phyloP scores from a whole-genome alignment of 2,888 invertebrate species.

The Rhabditoides inermis region DNA sequence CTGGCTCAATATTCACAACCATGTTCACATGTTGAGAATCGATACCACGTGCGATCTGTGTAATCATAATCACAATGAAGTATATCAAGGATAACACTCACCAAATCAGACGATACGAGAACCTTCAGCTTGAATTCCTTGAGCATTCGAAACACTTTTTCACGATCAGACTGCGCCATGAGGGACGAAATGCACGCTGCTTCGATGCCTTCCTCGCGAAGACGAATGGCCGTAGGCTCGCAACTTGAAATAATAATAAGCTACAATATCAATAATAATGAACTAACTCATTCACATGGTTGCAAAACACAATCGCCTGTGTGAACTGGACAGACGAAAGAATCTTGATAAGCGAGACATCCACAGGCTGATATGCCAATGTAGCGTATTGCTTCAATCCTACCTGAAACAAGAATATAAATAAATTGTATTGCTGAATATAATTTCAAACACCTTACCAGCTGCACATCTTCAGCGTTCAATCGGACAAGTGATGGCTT shows the following conservation, averaged over 20 bases:
- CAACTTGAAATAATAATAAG: constrained; percentile 60
- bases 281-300: constrained; percentile 67
- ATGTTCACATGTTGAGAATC: constrained; percentile 86
- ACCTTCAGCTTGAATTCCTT: constrained; percentile 74
- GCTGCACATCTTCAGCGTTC: constrained; percentile 63
- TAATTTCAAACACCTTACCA: constrained; percentile 41
- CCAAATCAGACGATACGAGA: constrained; percentile 73
- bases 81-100: constrained; percentile 30
- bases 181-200: constrained; percentile 70
- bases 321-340: constrained; percentile 70
- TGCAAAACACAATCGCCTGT: constrained; percentile 84
- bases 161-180: constrained; percentile 70
- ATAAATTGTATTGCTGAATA: too few relatives aligned
- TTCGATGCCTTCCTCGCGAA: constrained; percentile 70
- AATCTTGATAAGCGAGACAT: constrained; percentile 58
- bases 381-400: constrained; percentile 51
- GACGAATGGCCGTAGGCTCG: constrained; percentile 67
- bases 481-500: constrained; percentile 53
- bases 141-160: constrained; percentile 69
- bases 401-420: constrained; percentile 45
- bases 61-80: constrained; percentile 5
- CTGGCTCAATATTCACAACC: constrained; percentile 82
- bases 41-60: constrained; percentile 78
- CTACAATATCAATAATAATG: not conserved
- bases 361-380: too few relatives aligned